Evolutionary conservation across 2,113 vertebrate genomes (phyloP).

Genomic region (Odontophorus gujanensis): DNA sequence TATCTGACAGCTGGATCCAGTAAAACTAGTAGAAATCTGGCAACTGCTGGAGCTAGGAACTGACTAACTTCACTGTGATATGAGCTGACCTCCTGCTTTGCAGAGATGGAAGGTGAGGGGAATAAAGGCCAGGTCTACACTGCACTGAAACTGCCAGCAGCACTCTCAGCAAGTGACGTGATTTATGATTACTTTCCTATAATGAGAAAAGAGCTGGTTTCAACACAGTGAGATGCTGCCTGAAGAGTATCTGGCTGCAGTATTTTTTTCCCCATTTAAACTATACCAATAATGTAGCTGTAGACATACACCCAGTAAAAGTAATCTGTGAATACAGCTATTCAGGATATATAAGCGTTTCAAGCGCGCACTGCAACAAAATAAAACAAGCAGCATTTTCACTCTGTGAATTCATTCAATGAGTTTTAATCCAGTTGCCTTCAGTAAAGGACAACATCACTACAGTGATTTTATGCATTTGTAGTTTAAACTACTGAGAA

Average conservation of each 20-base stretch:
- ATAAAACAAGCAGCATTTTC: not conserved
- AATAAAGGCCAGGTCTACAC: not conserved
- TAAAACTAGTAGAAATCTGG: not conserved
- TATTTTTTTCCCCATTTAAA: not conserved
- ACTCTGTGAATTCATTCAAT: not conserved
- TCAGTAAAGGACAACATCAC: not conserved
- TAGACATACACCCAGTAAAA: not conserved
- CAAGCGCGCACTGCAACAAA: not conserved
- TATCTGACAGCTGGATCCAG: slow-evolving; percentile 36
- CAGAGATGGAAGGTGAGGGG: fast-evolving
- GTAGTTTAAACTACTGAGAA: not conserved
- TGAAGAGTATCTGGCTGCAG: not conserved
- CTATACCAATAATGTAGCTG: fast-evolving
- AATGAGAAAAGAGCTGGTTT: not conserved
- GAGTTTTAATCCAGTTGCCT: not conserved
- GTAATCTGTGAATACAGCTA: not conserved
- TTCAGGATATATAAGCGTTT: not conserved
- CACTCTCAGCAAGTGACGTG: fast-evolving
- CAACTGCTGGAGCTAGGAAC: not conserved
- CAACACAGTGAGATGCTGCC: not conserved
- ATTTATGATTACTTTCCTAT: not conserved
- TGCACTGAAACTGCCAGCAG: not conserved
- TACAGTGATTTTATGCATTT: not conserved
- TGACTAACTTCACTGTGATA: not conserved
- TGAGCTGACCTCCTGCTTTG: not conserved